phyloP scores from a whole-genome alignment of 1,140 invertebrate species.

The Orchestia grillus region DNA sequence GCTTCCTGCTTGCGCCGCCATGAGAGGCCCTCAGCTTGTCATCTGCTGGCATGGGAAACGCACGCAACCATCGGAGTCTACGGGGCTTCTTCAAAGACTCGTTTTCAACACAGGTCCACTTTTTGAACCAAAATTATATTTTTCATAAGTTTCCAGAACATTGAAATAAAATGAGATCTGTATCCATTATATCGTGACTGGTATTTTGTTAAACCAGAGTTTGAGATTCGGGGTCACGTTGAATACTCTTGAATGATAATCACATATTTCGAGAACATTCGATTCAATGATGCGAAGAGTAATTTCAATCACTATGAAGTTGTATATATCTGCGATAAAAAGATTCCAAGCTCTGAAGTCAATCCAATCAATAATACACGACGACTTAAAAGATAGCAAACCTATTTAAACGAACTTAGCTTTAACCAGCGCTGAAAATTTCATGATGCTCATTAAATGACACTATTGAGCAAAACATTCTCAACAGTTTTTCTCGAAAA shows the following conservation, averaged over 20 bases:
- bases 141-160: not conserved
- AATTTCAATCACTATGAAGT: not conserved
- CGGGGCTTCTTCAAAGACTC: not conserved
- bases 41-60: slow-evolving; percentile 48
- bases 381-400: no score
- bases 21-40: slow-evolving; percentile 28
- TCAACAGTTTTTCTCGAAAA: not conserved
- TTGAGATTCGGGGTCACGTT: not conserved
- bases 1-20: slow-evolving; percentile 12
- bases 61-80: slow-evolving; percentile 42
- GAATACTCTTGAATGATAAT: not conserved
- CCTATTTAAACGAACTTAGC: no score
- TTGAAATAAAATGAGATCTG: not conserved
- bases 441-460: not conserved
- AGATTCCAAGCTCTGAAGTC: not conserved
- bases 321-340: not conserved
- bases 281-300: not conserved
- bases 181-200: not conserved
- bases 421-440: no score
- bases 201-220: not conserved
- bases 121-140: not conserved
- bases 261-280: not conserved
- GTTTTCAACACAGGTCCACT: not conserved
- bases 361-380: not conserved
- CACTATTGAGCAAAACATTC: not conserved